Base-by-base conservation (phyloP, 2,888 invertebrate species). In the Galeopsomyia nigrocyanea region DNA sequence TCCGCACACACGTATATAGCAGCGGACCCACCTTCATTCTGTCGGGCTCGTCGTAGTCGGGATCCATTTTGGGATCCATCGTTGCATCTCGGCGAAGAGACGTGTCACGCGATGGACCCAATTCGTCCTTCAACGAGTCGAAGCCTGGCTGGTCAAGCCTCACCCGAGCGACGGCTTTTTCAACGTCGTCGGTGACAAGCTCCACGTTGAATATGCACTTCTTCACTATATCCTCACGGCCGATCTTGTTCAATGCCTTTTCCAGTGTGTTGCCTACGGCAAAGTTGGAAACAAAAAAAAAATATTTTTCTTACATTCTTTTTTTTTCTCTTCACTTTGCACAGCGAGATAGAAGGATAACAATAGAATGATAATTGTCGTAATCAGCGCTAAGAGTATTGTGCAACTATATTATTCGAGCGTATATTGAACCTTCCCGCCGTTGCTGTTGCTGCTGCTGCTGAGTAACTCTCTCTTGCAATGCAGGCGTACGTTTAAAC, bases 221-320 rank as follows among this genome's bases (percentile, higher is more conserved):
- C 72, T 92, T 90, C 0, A 95, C 93, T 78, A 96, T 94, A 86
- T 96, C 96, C 77, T 92, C 92, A 50, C 96, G 89, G 56, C 92
- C 92, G 67, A 96, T 95, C 82, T 92, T 91, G 75, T 91, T 90
- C 63, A 96, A 87, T 1, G 94, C 95, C 81, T 91, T 91, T 81
- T 95, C 94, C 74, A 96, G 86, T 63, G 90, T 90, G 83, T 94
- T 94, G 46, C 94, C 94, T 89, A 87, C 7, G n/a, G 19, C 67
- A 77, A 79, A 70, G 39, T 39, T n/a, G n/a, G n/a, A n/a, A n/a
- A 39, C 10, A 39, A 39, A 39, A 39, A 39, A 39, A 39, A 9
- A 3, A 39, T 39, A 13, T 39, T 39, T 39, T 39, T 39, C 13
- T 39, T 39, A 7, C 39, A 26, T 26, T 39, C 39, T 7, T 39